Evolutionary conservation across 2,797 vertebrate species (phyloP), one percentile per base, ranked within the genome.

Genomic region (Parotocinclus haroldoi): DNA sequence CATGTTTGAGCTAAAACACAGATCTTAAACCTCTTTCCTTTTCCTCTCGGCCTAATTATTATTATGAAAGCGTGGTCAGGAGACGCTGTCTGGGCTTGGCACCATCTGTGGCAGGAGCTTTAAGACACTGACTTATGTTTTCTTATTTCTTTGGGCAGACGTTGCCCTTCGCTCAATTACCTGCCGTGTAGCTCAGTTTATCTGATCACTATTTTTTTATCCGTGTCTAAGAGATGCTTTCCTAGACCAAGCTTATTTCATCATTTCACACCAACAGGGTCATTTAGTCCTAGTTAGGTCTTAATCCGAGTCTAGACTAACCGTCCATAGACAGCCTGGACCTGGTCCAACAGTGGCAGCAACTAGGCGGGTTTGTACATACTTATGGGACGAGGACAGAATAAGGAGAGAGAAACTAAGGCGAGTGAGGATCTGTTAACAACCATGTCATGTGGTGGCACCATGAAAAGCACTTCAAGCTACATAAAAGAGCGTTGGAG

Each of bases 111-210:
- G 48, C 66, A 69, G 49, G 56, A 76, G 77, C 73, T 65, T 79
- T 88, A 89, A 89, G 80, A 66, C 71, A 74, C 81, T 84, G 86
- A 87, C 88, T 89, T 84, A 74, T 77, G 77, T 79, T 82, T 83
- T 80, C 80, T 72, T 82, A 79, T 77, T 78, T 82, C 80, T 84
- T 80, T 71, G 76, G 82, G 79, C 81, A 84, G 79, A 84, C 81
- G 83, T 84, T 79, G 80, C 78, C 77, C 63, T 68, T 37, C 27
- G 79, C 81, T 56, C 55, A 50, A 7, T 61, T 62, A 44, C 18
- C 51, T 44, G 4, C 46, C 38, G 60, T 71, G 73, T 72, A 46
- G 40, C 39, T 50, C 39, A 52, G 44, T 46, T 45, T 56, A 56
- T 58, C 62, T 68, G 39, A 64, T 52, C 60, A 16, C 44, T 52